phyloP scores from a whole-genome alignment of 37 sponge, comb jelly and placozoan species.

The Crambe crambe region DNA sequence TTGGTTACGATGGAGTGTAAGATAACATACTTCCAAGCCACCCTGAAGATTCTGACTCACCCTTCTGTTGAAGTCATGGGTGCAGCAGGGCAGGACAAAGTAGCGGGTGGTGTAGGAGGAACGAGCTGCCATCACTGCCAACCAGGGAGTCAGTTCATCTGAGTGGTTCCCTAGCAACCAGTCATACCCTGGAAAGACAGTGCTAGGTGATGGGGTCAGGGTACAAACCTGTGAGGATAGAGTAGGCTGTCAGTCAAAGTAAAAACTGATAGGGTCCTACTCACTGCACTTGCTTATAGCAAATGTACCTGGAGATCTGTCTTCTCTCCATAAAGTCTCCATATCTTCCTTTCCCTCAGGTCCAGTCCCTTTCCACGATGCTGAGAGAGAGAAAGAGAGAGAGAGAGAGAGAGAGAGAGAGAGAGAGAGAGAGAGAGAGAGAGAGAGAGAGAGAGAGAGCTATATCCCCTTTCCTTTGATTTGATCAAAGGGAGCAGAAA shows the following conservation, averaged over 20 bases:
- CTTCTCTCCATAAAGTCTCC: conserved; percentile 62
- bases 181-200: conserved; percentile 76
- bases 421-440: background rate
- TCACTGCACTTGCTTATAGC: background rate
- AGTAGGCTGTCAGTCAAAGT: background rate
- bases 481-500: background rate
- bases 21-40: too few species aligned
- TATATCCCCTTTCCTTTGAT: too few species aligned
- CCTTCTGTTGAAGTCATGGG: conserved; percentile 89
- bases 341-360: conserved; percentile 85
- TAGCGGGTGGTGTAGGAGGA: conserved; percentile 78
- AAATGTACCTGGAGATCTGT: conserved; percentile 72
- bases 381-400: conserved; percentile 29
- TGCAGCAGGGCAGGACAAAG: conserved; percentile 96
- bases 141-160: conserved; percentile 99
- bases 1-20: too few species aligned
- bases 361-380: conserved; percentile 95
- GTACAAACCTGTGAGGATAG: conserved; percentile 52
- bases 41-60: too few species aligned
- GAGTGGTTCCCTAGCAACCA: conserved; percentile 99
- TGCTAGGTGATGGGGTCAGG: conserved; percentile 72
- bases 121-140: conserved; percentile 91
- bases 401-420: background rate
- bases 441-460: conserved; percentile 3
- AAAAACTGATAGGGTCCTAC: background rate